These are phyloP conservation scores for Rhagophthalmus giganteus DNA, from an alignment of 2,888 invertebrate species.

Conservation along the genomic window DNA sequence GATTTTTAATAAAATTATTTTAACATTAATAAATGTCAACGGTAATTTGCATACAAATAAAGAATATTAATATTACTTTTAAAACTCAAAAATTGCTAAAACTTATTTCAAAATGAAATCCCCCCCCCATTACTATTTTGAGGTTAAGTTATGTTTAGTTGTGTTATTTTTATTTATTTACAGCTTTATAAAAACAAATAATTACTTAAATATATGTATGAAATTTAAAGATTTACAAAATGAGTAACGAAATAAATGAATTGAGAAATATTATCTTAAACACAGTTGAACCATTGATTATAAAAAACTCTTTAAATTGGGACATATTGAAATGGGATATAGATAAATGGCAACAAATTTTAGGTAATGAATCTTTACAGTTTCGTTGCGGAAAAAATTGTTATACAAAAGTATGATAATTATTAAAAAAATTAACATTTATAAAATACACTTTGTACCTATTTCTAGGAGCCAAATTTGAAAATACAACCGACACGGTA, in stretches of 20 bases:
- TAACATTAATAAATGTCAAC: too few species aligned
- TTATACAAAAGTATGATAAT: conserved; percentile 47
- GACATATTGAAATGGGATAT: conserved; percentile 63
- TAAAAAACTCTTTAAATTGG: conserved; percentile 63
- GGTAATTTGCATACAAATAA: too few species aligned
- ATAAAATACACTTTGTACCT: neutral
- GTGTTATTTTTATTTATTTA: neutral
- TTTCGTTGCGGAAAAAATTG: conserved; percentile 59
- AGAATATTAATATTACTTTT: too few species aligned
- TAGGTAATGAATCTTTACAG: conserved; percentile 61
- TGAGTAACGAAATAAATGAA: neutral
- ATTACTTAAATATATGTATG: too few species aligned
- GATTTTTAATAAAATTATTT: too few species aligned
- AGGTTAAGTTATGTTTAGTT: neutral
- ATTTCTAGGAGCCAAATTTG: conserved; percentile 72
- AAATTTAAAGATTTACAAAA: neutral
- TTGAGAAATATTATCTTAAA: conserved; percentile 27
- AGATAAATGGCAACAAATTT: conserved; percentile 62
- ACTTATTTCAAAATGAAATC: too few species aligned
- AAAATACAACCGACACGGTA: conserved; percentile 66
- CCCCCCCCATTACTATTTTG: too few species aligned
- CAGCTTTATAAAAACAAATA: too few species aligned
- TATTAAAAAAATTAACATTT: conserved; percentile 8
- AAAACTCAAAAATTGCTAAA: too few species aligned
- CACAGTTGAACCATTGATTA: conserved; percentile 58